These are phyloP conservation scores for Oreochromis grahami DNA, from an alignment of 2,797 vertebrate species.

Conservation along the genomic window DNA sequence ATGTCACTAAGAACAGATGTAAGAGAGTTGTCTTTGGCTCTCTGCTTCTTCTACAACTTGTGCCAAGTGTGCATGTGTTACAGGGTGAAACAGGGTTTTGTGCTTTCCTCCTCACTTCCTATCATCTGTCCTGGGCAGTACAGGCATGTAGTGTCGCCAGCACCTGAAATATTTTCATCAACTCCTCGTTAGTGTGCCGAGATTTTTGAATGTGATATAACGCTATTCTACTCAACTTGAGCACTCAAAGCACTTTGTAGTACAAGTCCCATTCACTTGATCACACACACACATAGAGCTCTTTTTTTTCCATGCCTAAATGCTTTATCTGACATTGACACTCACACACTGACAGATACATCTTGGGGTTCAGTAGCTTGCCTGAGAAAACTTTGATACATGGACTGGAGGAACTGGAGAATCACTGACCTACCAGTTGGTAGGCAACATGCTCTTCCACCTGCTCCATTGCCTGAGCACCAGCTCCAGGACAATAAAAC, in stretches of 20 bases:
- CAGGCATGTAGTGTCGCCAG: neutral
- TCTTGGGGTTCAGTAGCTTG: neutral
- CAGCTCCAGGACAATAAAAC: neutral
- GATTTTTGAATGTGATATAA: neutral
- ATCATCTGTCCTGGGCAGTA: neutral
- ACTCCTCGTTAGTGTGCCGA: neutral
- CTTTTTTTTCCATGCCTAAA: neutral
- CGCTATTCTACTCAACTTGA: neutral
- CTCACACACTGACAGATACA: neutral
- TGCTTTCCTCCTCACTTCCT: neutral
- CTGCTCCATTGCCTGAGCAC: neutral
- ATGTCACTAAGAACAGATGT: neutral
- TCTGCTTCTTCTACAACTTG: neutral
- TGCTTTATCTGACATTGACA: neutral
- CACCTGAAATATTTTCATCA: neutral
- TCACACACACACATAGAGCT: neutral
- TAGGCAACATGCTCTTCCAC: neutral
- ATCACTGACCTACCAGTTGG: neutral
- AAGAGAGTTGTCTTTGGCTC: neutral
- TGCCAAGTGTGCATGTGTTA: slow-evolving; percentile 42
- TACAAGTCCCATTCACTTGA: neutral
- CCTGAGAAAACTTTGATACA: neutral
- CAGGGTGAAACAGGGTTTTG: slow-evolving; percentile 33
- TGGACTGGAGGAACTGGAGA: neutral
- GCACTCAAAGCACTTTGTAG: neutral